phyloP scores from a whole-genome alignment of 2,797 vertebrate species.

The Pangasius macronema region DNA sequence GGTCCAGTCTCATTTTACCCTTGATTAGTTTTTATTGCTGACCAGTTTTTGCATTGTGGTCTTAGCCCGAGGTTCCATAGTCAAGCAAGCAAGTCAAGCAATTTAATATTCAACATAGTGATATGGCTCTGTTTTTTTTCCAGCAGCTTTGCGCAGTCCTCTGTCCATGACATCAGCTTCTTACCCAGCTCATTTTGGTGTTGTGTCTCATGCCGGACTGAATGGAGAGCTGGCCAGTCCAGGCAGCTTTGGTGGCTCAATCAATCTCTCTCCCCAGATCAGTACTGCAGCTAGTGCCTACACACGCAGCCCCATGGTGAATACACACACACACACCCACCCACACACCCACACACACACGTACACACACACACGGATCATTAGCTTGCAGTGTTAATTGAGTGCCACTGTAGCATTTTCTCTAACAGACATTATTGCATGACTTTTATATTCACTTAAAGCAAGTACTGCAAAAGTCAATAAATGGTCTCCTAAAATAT shows the following conservation, averaged over 20 bases:
- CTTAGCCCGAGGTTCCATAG: neutral
- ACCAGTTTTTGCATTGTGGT: neutral
- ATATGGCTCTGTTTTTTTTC: neutral
- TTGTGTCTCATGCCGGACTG: constrained; percentile 84
- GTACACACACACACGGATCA: constrained; percentile 10
- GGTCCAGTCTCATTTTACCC: neutral
- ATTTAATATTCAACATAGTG: neutral
- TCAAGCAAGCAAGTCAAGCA: neutral
- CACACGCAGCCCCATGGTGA: constrained; percentile 84
- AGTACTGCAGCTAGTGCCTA: constrained; percentile 78
- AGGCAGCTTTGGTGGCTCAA: constrained; percentile 81
- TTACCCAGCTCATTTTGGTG: constrained; percentile 81
- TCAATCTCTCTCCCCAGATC: constrained; percentile 86
- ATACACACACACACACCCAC: constrained; percentile 44
- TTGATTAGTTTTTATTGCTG: neutral
- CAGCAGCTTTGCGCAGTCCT: constrained; percentile 83
- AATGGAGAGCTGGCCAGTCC: constrained; percentile 83
- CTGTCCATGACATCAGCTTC: constrained; percentile 81
- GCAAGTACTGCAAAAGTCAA: neutral
- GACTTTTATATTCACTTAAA: neutral
- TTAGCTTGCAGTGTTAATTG: neutral
- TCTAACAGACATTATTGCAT: neutral
- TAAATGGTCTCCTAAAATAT: neutral
- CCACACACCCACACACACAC: constrained; percentile 6
- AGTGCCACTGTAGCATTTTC: neutral